Evolutionary conservation across 2,888 invertebrate species (phyloP), one percentile per base, ranked within the genome.

Genomic region (Drosophila incognita): DNA sequence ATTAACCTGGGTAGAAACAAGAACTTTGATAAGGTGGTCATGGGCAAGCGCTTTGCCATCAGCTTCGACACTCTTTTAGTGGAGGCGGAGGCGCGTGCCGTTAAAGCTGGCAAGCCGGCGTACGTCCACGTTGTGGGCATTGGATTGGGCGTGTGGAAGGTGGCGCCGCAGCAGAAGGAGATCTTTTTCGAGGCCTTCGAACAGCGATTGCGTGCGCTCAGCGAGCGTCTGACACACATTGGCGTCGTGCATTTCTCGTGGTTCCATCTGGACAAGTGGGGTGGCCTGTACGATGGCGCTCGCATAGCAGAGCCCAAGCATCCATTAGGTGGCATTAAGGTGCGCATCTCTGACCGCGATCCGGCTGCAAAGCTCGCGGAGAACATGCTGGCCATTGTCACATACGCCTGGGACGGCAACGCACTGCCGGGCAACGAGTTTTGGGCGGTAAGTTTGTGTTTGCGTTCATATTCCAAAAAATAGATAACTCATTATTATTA

Each of bases 351-450:
- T 4, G 93, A 93, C 0, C 92, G 95, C 2, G 94, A 95, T 89
- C 95, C 95, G 0, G 95, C 95, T 0, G 91, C 94, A 0, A 94
- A 93, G 66, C 80, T 95, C 59, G 0, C 5, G 0, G 21, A 76
- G 40, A 11, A 76, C 27, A 84, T 87, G 88, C 35, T 95, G 15
- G 92, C 95, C 13, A 94, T 96, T 1, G 94, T 95, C 33, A 95
- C 95, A 0, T 96, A 96, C 83, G 95, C 96, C 0, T 96, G 96
- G 95, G 96, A 96, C 89, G 95, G 95, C 5, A 96, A 96, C 86
- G 94, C 96, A 1, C 94, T 95, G 66, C 96, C 96, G 1, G 96
- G 96, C 57, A 96, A 96, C 82, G 96, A 96, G 83, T 96, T 95
- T 90, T 96, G 96, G 96, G 90, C 89, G 71, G 94, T 94, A 68